Evolutionary conservation across 2,888 invertebrate genomes (phyloP), one percentile per base, ranked within the genome.

Genomic region (Zaprionus lineosus): DNA sequence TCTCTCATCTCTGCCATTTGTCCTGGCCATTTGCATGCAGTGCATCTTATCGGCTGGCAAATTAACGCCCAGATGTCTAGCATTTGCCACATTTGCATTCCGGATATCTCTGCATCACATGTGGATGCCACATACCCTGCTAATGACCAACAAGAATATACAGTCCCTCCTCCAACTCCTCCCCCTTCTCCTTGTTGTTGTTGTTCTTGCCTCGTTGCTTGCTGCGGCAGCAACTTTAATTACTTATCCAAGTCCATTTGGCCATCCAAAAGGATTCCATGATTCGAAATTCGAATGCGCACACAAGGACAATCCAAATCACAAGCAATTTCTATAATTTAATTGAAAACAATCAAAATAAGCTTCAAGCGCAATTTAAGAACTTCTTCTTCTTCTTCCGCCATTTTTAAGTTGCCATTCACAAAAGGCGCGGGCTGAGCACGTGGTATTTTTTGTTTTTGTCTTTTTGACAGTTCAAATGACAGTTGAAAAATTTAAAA

Each of bases 1-100:
- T 34, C 44, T n/a, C n/a, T 48, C 47, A 21, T 47, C 47, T 8
- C 26, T 51, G 31, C 18, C 61, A 55, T 57, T 67, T 56, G 55
- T 24, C 19, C 39, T 26, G 43, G 24, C 44, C 21, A 57, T 46
- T 51, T 50, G 60, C 50, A 57, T 56, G 28, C 28, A 18, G 28
- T 58, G 67, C 57, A 34, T 48, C 73, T 70, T 68, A 68, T 70
- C 73, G 53, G 53, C 48, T 55, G 55, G 73, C 70, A 70, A 70
- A 70, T 70, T 70, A 70, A 70, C 70, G 61, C 68, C 50, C 66
- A 53, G 48, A 64, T 59, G 55, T 56, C 58, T 70, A 37, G 40
- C 34, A 50, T 37, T 40, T 44, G 37, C 34, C 28, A 52, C 63
- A 44, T 55, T 55, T 58, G 44, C 69, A 55, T 50, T 26, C 12